Evolutionary conservation across 2,888 invertebrate species (phyloP).

Genomic region (Tetragnatha montana): DNA sequence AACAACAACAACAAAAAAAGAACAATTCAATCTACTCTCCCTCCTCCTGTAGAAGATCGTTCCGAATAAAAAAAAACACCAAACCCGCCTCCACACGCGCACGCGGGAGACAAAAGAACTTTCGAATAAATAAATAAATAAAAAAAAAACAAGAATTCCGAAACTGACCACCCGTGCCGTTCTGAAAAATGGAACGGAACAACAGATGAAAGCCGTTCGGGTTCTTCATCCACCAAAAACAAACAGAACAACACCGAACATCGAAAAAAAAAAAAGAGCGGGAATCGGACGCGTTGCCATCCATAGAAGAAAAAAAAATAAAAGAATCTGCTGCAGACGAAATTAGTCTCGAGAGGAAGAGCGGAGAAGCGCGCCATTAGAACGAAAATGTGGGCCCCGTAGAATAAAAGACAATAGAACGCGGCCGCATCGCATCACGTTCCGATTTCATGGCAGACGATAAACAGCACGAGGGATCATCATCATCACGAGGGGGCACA

Average conservation of each 20-base stretch:
- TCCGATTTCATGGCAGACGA: conserved; percentile 64
- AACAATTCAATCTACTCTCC: conserved; percentile 19
- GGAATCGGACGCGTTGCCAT: background rate
- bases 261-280: background rate
- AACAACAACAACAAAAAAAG: background rate
- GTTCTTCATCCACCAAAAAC: background rate
- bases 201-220: background rate
- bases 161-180: conserved; percentile 10
- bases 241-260: background rate
- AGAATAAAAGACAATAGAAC: conserved; percentile 20
- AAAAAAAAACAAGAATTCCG: background rate
- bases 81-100: background rate
- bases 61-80: background rate
- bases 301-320: conserved; percentile 8
- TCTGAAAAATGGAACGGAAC: background rate
- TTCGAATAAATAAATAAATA: background rate
- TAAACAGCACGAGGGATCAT: conserved; percentile 40
- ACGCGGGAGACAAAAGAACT: background rate
- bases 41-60: background rate
- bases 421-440: conserved; percentile 49
- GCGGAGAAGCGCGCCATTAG: conserved; percentile 26
- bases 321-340: background rate
- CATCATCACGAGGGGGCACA: conserved; percentile 42
- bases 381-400: conserved; percentile 19
- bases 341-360: conserved; percentile 20